These are phyloP conservation scores for Bos javanicus DNA, from an alignment of 2,113 vertebrate genomes.

Conservation along the genomic window DNA sequence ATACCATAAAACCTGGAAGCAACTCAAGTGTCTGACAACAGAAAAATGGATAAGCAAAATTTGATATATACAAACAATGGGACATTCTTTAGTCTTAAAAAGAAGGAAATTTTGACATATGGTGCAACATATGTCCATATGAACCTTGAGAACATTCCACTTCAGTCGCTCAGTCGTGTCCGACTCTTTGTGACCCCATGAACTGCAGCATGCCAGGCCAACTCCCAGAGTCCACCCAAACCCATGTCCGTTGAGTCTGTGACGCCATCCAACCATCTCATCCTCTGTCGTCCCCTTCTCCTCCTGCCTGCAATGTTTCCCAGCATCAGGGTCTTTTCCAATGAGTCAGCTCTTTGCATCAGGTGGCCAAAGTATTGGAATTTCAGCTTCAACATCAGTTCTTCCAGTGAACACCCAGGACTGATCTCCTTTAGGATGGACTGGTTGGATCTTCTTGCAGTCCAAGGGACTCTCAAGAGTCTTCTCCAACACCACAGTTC, in stretches of 20 bases:
- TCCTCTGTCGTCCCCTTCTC: not conserved
- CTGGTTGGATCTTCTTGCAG: not conserved
- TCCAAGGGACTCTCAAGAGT: not conserved
- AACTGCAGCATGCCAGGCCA: not conserved
- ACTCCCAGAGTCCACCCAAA: not conserved
- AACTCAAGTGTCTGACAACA: not conserved
- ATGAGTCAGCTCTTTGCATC: not conserved
- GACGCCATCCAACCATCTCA: not conserved
- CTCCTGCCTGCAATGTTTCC: not conserved
- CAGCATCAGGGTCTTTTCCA: not conserved
- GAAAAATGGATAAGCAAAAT: not conserved
- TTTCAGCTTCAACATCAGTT: not conserved
- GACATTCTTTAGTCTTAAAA: not conserved
- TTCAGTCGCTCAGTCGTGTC: not conserved
- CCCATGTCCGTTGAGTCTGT: not conserved
- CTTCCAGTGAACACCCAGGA: not conserved
- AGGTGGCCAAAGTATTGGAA: not conserved
- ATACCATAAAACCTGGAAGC: not conserved
- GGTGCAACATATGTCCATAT: not conserved
- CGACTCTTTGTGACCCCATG: not conserved
- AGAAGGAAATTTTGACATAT: not conserved
- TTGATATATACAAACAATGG: not conserved
- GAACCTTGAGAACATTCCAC: not conserved
- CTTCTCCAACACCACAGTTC: not conserved
- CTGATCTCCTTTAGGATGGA: not conserved